Conservation (phyloP, 2,113 vertebrate species). For the Illadopsis cleaveri region DNA sequence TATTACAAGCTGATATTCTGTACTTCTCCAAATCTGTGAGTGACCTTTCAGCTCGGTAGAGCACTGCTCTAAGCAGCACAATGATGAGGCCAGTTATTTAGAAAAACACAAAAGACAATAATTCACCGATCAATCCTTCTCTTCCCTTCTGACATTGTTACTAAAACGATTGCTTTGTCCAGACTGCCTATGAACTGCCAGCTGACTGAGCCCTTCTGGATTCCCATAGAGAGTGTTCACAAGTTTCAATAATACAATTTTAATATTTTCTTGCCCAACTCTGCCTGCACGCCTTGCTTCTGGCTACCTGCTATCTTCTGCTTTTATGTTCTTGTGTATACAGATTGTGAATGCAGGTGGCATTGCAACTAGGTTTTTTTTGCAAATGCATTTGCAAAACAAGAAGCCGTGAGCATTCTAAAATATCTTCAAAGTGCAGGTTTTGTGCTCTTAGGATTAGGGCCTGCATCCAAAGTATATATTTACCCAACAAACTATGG, state of each 20-base stretch:
- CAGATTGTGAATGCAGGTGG: background rate
- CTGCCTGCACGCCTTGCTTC: background rate
- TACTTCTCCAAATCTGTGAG: background rate
- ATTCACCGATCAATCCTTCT: background rate
- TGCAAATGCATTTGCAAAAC: background rate
- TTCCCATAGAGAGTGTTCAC: background rate
- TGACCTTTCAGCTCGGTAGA: background rate
- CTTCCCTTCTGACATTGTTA: background rate
- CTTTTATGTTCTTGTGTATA: background rate
- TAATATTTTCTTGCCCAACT: background rate
- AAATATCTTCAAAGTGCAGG: background rate
- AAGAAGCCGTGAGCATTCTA: background rate
- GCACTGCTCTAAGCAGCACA: background rate
- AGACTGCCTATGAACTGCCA: background rate
- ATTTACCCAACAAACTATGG: background rate
- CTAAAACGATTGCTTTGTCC: background rate
- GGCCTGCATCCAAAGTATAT: background rate
- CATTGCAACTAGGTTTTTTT: background rate
- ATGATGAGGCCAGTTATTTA: background rate
- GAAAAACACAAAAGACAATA: background rate
- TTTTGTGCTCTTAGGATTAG: background rate
- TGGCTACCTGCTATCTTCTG: background rate
- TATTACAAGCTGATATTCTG: background rate
- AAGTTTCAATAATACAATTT: background rate
- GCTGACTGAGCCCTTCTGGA: background rate